Base-by-base conservation (phyloP, 2,113 vertebrate genomes). In the Neotoma lepida region DNA sequence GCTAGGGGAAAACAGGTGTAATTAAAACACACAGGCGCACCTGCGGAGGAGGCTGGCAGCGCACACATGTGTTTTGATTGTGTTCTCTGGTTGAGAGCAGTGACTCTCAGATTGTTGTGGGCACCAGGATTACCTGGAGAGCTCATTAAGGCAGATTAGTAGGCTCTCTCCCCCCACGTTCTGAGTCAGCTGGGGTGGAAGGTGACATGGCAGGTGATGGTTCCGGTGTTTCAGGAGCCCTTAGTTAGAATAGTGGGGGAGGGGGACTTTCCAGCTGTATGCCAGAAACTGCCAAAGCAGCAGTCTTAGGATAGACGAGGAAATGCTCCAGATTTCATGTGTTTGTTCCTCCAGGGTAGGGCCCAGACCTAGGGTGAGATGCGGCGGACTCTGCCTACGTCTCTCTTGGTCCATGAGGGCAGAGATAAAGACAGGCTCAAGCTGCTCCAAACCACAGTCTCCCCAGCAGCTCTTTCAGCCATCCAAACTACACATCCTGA, bases 1-100 rank as follows among this genome's bases (percentile, higher is more conserved):
- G 26, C 81, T 44, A 12, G 54, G 91, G 49, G 39, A 54, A 39
- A 73, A 86, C 18, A 20, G n/a, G 54, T 78, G 41, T 41, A 58
- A 85, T 87, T 80, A 95, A 94, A 74, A 87, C 54, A 93, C 49
- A 81, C 10, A 68, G 93, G 49, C 76, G 17, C n/a, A 41, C 30
- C 24, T 18, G 24, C 3, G 4, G 39, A 93, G 49, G 63, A 87
- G 86, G 70, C 54, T 91, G 41, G 54, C 10, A 5, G 44, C 9
- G 33, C n/a, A 86, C 90, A 30, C 4, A 4, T 20, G 86, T 51
- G 49, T 92, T 86, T 92, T 63, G 24, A 86, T 96, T 77, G 73
- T 73, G 71, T 28, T 88, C 81, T 86, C 0, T 58, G 39, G 70
- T 46, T 92, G 76, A 82, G n/a, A 81, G 35, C 64, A 63, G 54